Evolutionary conservation across 2,888 invertebrate species (phyloP).

Genomic region (Idaea biselata): DNA sequence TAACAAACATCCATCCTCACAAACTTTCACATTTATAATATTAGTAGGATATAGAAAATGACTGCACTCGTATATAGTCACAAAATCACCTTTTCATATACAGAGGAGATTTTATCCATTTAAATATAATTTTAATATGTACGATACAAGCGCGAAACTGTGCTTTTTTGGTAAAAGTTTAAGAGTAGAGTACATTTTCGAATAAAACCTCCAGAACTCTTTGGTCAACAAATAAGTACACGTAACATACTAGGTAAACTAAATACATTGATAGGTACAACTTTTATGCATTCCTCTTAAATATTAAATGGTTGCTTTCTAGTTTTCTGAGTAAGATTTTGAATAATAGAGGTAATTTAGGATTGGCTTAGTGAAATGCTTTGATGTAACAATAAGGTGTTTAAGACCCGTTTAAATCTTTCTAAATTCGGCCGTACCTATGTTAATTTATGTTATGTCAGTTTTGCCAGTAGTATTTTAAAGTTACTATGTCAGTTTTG

Average conservation of each 20-base stretch:
- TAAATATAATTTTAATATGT: not conserved
- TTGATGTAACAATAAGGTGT: too few species aligned
- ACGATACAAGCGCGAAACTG: not conserved
- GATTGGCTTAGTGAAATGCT: not conserved
- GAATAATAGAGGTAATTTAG: not conserved
- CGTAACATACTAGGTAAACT: conserved; percentile 12
- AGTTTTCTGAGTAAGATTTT: not conserved
- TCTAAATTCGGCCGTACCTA: too few species aligned
- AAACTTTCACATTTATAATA: too few species aligned
- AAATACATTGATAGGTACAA: conserved; percentile 22
- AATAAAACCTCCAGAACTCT: conserved; percentile 10
- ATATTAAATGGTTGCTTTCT: conserved; percentile 24
- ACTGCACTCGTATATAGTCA: not conserved
- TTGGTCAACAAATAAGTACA: conserved; percentile 16
- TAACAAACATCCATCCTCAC: too few species aligned
- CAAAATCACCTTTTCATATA: not conserved
- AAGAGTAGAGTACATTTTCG: not conserved
- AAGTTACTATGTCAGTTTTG: too few species aligned
- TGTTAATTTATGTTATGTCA: too few species aligned
- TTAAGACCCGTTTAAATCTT: too few species aligned
- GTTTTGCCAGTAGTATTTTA: too few species aligned
- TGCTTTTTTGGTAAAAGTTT: not conserved
- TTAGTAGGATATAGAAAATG: too few species aligned
- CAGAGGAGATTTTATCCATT: not conserved
- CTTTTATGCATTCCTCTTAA: conserved; percentile 40